Evolutionary conservation across 2,888 invertebrate species (phyloP), one percentile per base, ranked within the genome.

Genomic region (Platycheirus rosarum): DNA sequence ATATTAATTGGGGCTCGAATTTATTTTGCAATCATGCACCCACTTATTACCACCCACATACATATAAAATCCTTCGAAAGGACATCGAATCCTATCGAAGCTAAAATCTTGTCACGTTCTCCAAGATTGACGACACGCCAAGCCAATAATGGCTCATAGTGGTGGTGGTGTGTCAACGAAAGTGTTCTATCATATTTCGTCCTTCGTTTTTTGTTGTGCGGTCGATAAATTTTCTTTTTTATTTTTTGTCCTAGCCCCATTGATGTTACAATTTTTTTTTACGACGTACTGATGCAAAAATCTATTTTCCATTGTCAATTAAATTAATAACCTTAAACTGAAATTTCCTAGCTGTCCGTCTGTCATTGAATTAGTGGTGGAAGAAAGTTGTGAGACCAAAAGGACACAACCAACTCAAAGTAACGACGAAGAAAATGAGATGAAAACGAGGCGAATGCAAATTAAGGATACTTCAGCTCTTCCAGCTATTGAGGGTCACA

Each of bases 41-140:
- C 57, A 60, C 35, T 48, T 46, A 29, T n/a, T 53, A 18, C 14
- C 62, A 11, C 48, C 42, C 49, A 20, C 32, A 26, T 35, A 11
- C 14, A 18, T 2, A 55, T 9, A 55, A 51, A 14, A 55, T 55
- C 29, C 73, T 32, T 68, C 23, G 32, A 62, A 68, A 78, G 78
- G 66, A 29, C 78, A 66, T 70, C 69, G 55, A 63, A 70, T 57
- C 32, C n/a, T 57, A 46, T 62, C 51, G 29, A 62, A 68, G 53
- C 53, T 66, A 53, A 73, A 78, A 78, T 73, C 60, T 53, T 40
- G 66, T 71, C 78, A 78, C 78, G 78, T 78, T 62, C 53, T 44
- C 42, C 14, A 13, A 14, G 40, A 26, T 13, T 53, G 63, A 9
- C 44, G 44, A 48, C 55, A 53, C 8, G 20, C 14, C n/a, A n/a